These are phyloP conservation scores for Edolisoma coerulescens DNA, from an alignment of 2,113 vertebrate species.

Conservation along the genomic window DNA sequence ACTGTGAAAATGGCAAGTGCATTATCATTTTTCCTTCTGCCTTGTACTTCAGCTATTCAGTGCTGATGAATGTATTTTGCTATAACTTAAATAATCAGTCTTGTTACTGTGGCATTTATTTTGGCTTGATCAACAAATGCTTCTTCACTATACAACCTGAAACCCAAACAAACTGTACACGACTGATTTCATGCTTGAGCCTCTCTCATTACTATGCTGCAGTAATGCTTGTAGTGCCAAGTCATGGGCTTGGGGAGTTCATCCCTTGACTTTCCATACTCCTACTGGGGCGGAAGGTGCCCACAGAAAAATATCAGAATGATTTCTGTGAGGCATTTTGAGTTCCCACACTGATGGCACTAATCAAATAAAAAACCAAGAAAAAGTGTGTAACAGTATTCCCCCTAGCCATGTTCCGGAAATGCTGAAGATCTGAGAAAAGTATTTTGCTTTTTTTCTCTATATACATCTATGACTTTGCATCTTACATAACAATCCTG, in stretches of 20 bases:
- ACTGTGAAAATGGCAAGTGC: not conserved
- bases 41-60: not conserved
- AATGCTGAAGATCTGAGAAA: not conserved
- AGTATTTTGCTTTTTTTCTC: not conserved
- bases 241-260: not conserved
- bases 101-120: not conserved
- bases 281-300: not conserved
- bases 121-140: not conserved
- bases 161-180: not conserved
- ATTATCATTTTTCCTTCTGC: not conserved
- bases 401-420: not conserved
- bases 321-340: not conserved
- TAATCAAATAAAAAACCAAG: not conserved
- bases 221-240: not conserved
- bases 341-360: not conserved
- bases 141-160: not conserved
- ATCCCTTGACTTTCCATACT: not conserved
- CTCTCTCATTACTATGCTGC: not conserved
- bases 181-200: not conserved
- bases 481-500: not conserved
- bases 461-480: not conserved
- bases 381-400: not conserved
- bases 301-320: not conserved
- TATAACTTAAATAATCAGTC: not conserved
- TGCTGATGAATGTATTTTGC: not conserved